phyloP scores from a whole-genome alignment of 2,888 invertebrate genomes.

The Temnothorax ravouxi region DNA sequence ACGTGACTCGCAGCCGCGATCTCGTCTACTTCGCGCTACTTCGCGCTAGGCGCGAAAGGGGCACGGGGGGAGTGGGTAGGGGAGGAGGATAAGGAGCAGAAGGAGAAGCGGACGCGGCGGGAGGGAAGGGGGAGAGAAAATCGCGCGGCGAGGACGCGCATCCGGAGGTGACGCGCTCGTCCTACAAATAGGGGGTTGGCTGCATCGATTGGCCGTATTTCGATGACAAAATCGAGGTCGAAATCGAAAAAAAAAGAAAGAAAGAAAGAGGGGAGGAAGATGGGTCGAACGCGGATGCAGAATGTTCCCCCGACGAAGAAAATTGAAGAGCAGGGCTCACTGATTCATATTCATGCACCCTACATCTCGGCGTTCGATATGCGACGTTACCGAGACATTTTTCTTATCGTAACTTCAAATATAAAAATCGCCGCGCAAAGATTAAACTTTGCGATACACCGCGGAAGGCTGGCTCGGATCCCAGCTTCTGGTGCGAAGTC shows the following conservation, averaged over 20 bases:
- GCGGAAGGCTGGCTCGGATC: background rate
- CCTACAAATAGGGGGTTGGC: constrained; percentile 72
- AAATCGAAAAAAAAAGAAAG: constrained; percentile 61
- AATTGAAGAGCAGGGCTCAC: constrained; percentile 9
- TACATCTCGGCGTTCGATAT: background rate
- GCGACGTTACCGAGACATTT: background rate
- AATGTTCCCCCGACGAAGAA: background rate
- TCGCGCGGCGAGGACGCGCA: constrained; percentile 55
- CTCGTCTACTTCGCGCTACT: constrained; percentile 34
- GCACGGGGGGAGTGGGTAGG: background rate
- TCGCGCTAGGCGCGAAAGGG: background rate
- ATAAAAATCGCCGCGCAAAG: background rate
- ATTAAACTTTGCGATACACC: background rate
- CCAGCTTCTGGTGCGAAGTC: background rate
- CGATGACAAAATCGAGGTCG: constrained; percentile 76
- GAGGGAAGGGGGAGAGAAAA: constrained; percentile 25
- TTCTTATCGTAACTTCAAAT: background rate
- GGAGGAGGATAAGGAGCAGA: background rate
- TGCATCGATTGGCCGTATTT: constrained; percentile 81
- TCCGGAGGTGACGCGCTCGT: constrained; percentile 62
- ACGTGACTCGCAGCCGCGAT: constrained; percentile 50
- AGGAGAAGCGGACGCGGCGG: background rate
- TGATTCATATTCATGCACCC: background rate
- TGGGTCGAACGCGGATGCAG: constrained; percentile 6
- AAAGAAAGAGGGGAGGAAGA: constrained; percentile 46